These are phyloP conservation scores for Tetragonisca angustula DNA, from an alignment of 2,888 invertebrate species.

Conservation along the genomic window DNA sequence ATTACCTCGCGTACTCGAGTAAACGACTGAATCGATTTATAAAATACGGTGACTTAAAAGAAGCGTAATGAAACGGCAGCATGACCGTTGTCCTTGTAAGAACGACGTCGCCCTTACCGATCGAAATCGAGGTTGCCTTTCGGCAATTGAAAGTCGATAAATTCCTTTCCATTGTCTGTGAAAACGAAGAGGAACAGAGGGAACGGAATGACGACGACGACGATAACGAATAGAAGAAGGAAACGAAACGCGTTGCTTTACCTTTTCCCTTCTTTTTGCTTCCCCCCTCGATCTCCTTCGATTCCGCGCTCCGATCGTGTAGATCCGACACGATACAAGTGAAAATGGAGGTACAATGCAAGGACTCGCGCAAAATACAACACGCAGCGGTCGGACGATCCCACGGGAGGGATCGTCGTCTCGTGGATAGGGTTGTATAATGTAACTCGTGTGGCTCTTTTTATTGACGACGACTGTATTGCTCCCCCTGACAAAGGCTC, in stretches of 20 bases:
- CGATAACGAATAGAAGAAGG: neutral
- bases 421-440: slow-evolving; percentile 53
- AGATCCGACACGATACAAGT: slow-evolving; percentile 19
- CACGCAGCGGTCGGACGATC: neutral
- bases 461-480: slow-evolving; percentile 79
- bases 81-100: neutral
- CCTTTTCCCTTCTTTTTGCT: slow-evolving; percentile 3
- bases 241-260: slow-evolving; percentile 30
- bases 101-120: neutral
- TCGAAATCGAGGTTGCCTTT: neutral
- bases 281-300: slow-evolving; percentile 4
- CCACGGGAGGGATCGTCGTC: slow-evolving; percentile 26
- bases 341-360: slow-evolving; percentile 11
- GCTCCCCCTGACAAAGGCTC: slow-evolving; percentile 80
- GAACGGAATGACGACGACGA: neutral
- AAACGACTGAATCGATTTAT: slow-evolving; percentile 47
- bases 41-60: slow-evolving; percentile 51
- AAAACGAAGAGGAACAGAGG: neutral
- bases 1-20: slow-evolving; percentile 41
- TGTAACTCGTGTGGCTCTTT: slow-evolving; percentile 71
- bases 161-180: neutral
- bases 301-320: slow-evolving; percentile 6
- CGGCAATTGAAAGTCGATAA: neutral
- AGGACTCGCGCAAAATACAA: neutral
- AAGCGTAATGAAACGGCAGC: slow-evolving; percentile 3